Conservation (phyloP, 2,113 vertebrate species). For the Phalacrocorax aristotelis region DNA sequence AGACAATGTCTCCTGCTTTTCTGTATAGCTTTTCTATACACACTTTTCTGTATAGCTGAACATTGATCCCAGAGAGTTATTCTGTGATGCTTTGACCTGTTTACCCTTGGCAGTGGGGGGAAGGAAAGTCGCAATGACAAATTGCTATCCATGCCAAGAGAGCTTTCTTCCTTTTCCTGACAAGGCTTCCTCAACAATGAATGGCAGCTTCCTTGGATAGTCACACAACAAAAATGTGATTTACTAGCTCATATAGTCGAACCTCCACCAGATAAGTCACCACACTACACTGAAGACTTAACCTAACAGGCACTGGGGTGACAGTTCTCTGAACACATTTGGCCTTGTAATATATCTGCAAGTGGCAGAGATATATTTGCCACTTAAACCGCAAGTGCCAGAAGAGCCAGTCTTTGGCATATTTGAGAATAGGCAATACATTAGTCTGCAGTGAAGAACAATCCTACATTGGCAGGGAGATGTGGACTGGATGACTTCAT, state of each 20-base stretch:
- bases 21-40: slow-evolving; percentile 7
- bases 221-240: slow-evolving; percentile 64
- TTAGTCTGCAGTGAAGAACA: not conserved
- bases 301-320: not conserved
- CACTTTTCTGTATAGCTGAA: slow-evolving; percentile 27
- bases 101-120: slow-evolving; percentile 66
- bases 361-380: not conserved
- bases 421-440: not conserved
- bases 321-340: not conserved
- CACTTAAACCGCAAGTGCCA: not conserved
- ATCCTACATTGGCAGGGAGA: not conserved
- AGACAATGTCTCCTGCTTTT: slow-evolving; percentile 36
- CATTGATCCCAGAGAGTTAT: slow-evolving; percentile 51
- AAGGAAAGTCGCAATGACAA: slow-evolving; percentile 77
- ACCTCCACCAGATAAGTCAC: slow-evolving; percentile 27
- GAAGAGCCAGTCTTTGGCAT: not conserved
- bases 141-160: slow-evolving; percentile 68
- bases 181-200: slow-evolving; percentile 75
- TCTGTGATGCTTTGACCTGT: slow-evolving; percentile 65
- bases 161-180: slow-evolving; percentile 79
- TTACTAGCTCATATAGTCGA: slow-evolving; percentile 39
- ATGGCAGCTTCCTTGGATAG: slow-evolving; percentile 74
- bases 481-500: rapidly evolving
- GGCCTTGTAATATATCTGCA: not conserved
- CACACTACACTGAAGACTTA: not conserved